These are phyloP conservation scores for Pteruthius melanotis DNA, from an alignment of 2,113 vertebrate genomes.

Conservation along the genomic window DNA sequence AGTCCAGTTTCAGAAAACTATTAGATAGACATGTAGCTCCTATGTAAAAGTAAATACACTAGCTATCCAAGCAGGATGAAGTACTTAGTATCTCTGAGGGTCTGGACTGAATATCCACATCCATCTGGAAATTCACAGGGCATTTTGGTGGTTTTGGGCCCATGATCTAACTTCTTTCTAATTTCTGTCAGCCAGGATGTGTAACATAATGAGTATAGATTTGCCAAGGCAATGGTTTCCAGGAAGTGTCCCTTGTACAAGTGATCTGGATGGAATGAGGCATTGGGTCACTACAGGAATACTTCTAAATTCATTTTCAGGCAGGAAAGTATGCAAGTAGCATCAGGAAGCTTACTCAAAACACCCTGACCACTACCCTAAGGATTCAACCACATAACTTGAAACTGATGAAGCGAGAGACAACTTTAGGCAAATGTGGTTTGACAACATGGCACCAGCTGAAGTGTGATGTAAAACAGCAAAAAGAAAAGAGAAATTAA, in stretches of 20 bases:
- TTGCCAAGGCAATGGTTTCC: neutral
- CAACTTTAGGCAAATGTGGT: neutral
- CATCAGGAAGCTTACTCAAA: neutral
- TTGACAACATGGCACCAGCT: constrained; percentile 46
- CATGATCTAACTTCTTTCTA: neutral
- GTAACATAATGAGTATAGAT: neutral
- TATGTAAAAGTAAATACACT: neutral
- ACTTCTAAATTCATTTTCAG: constrained; percentile 11
- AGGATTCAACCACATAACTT: neutral
- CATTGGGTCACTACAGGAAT: neutral
- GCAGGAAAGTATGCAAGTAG: neutral
- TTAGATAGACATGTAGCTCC: neutral
- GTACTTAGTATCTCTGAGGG: neutral
- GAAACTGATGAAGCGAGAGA: neutral
- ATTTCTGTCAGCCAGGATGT: neutral
- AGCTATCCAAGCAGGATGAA: neutral
- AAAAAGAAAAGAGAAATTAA: constrained; percentile 39
- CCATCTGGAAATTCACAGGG: neutral
- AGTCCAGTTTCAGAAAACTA: neutral
- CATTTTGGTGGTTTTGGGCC: neutral
- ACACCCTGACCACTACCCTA: neutral
- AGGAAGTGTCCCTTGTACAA: neutral
- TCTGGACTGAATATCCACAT: neutral
- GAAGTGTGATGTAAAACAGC: constrained; percentile 7
- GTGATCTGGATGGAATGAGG: neutral